phyloP scores from a whole-genome alignment of 1,140 invertebrate species.

The Drosophila paulistorum region DNA sequence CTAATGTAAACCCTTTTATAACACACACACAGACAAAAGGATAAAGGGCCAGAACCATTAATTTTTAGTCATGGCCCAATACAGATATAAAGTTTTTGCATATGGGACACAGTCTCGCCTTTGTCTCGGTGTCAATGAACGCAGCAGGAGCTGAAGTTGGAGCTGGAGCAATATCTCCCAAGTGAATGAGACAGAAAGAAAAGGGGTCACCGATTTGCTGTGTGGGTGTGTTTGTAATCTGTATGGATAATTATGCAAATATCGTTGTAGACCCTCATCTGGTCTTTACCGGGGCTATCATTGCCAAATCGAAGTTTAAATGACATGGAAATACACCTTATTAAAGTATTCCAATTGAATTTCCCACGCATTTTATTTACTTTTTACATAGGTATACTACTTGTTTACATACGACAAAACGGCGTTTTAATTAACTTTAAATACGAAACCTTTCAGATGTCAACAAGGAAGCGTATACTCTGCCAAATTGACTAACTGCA shows the following conservation, averaged over 20 bases:
- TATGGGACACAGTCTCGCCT: constrained; percentile 35
- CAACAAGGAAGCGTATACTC: constrained; percentile 23
- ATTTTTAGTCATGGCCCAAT: constrained; percentile 39
- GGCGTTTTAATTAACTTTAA: constrained; percentile 64
- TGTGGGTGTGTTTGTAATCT: background rate
- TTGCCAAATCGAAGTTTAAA: constrained; percentile 67
- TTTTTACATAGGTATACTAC: constrained; percentile 33
- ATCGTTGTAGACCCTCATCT: constrained; percentile 42
- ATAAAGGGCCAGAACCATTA: constrained; percentile 54
- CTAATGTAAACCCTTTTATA: constrained; percentile 51
- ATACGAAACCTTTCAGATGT: constrained; percentile 17
- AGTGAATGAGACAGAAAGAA: background rate
- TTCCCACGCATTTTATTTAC: constrained; percentile 1
- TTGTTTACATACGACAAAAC: constrained; percentile 51
- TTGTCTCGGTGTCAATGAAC: constrained; percentile 41
- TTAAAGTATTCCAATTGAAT: background rate
- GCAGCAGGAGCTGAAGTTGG: background rate
- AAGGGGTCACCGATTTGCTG: background rate
- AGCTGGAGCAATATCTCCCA: constrained; percentile 16
- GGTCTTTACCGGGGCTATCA: constrained; percentile 44
- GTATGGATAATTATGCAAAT: constrained; percentile 71
- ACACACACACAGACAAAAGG: constrained; percentile 19
- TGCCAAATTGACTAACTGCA: constrained; percentile 30
- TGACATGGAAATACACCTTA: background rate
- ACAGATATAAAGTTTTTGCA: constrained; percentile 54